These are phyloP conservation scores for Standfussiana lucernea DNA, from an alignment of 2,888 invertebrate genomes.

Conservation along the genomic window DNA sequence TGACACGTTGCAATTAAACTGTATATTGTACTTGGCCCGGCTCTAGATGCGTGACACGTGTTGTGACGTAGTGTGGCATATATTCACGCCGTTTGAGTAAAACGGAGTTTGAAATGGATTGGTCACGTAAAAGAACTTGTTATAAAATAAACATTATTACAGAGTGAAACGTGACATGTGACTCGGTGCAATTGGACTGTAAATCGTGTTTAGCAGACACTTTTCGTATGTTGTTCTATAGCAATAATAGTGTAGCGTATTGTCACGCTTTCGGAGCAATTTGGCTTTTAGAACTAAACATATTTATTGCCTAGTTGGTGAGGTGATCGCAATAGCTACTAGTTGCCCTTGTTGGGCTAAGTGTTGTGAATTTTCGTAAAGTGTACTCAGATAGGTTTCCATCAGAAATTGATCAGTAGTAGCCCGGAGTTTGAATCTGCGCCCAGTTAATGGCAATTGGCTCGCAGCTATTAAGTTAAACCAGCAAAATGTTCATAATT, in stretches of 20 bases:
- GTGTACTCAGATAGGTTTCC: neutral
- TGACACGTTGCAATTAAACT: constrained; percentile 64
- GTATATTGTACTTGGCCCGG: constrained; percentile 41
- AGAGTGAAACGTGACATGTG: constrained; percentile 31
- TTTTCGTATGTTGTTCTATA: constrained; percentile 8
- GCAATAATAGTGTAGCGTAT: neutral
- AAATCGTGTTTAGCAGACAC: neutral
- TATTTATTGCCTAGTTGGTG: neutral
- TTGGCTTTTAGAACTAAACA: neutral
- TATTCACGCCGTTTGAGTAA: constrained; percentile 39
- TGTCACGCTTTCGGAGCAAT: constrained; percentile 17
- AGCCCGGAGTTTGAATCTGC: neutral
- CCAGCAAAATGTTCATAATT: neutral
- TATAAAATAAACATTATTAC: constrained; percentile 25
- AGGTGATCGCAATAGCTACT: neutral
- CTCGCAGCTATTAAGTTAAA: neutral
- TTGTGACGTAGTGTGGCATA: constrained; percentile 40
- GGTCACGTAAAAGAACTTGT: constrained; percentile 25
- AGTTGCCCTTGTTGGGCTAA: neutral
- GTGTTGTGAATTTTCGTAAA: neutral
- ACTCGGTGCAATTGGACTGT: neutral
- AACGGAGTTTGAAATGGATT: constrained; percentile 21
- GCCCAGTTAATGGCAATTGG: neutral
- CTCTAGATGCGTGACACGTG: constrained; percentile 47
- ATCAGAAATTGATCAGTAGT: neutral